phyloP scores from a whole-genome alignment of 2,888 invertebrate species.

The Steromphala cineraria region DNA sequence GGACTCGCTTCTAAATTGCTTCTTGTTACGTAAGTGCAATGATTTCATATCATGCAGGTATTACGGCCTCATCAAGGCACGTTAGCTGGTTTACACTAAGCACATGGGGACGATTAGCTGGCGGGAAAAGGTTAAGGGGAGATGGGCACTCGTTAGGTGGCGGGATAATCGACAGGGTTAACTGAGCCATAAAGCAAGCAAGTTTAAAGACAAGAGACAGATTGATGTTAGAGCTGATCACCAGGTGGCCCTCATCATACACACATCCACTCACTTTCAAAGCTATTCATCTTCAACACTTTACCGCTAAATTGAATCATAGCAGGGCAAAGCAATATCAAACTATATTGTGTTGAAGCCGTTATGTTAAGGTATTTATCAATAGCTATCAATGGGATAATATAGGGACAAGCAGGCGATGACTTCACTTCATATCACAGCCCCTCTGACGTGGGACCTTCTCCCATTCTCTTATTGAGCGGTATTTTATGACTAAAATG shows the following conservation, averaged over 20 bases:
- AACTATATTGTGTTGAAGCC: not conserved
- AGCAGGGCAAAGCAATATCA: not conserved
- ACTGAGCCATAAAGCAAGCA: not conserved
- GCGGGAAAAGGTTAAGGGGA: not conserved
- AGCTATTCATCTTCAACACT: not conserved
- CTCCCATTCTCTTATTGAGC: not conserved
- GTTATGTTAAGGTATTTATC: not conserved
- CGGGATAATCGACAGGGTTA: not conserved
- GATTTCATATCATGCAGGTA: not conserved
- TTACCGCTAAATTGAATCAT: not conserved
- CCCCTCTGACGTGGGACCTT: not conserved
- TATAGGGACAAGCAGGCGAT: not conserved
- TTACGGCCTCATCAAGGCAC: not conserved
- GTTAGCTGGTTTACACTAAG: not conserved
- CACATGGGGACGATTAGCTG: not conserved
- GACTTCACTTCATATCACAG: not conserved
- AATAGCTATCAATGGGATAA: not conserved
- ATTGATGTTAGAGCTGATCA: not conserved
- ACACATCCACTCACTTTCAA: not conserved
- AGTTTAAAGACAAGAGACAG: constrained; percentile 2
- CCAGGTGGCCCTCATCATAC: not conserved
- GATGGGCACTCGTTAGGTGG: not conserved
- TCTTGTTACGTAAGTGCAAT: not conserved
- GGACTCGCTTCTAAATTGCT: not conserved
- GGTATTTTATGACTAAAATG: constrained; percentile 2